Conservation (phyloP, 2,113 vertebrate species). For the Prunella fulvescens region DNA sequence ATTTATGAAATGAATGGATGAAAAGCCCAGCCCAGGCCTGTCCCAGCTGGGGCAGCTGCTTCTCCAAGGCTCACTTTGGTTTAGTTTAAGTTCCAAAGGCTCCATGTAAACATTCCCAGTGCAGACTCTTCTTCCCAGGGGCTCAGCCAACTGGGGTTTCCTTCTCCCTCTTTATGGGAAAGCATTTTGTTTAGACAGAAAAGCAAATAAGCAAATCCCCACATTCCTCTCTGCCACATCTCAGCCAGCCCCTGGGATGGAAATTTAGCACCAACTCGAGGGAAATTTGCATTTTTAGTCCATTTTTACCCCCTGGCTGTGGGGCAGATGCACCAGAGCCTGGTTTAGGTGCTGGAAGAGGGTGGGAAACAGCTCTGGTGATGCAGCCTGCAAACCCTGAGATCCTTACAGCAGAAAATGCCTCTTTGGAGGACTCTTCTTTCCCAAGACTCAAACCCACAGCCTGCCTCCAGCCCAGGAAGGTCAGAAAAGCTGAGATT, state of each 20-base stretch:
- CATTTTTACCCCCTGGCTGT: neutral
- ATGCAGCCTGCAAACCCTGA: neutral
- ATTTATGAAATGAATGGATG: neutral
- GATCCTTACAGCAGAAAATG: too few species aligned
- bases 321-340: neutral
- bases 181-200: slow-evolving; percentile 52
- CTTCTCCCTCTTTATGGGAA: slow-evolving; percentile 40
- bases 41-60: neutral
- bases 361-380: neutral
- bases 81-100: slow-evolving; percentile 27
- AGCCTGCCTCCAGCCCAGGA: neutral
- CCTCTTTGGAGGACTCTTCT: neutral
- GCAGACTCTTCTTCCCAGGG: slow-evolving; percentile 8
- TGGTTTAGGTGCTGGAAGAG: neutral
- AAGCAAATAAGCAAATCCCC: neutral
- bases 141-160: slow-evolving; percentile 41
- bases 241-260: neutral
- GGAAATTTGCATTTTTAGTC: neutral
- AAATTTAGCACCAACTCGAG: neutral
- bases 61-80: neutral
- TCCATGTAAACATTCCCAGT: slow-evolving; percentile 52
- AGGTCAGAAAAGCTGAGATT: neutral
- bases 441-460: neutral
- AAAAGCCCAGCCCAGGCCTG: neutral
- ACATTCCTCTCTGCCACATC: neutral